Evolutionary conservation across 1,140 invertebrate genomes (phyloP).

Genomic region (Dinoponera quadriceps): DNA sequence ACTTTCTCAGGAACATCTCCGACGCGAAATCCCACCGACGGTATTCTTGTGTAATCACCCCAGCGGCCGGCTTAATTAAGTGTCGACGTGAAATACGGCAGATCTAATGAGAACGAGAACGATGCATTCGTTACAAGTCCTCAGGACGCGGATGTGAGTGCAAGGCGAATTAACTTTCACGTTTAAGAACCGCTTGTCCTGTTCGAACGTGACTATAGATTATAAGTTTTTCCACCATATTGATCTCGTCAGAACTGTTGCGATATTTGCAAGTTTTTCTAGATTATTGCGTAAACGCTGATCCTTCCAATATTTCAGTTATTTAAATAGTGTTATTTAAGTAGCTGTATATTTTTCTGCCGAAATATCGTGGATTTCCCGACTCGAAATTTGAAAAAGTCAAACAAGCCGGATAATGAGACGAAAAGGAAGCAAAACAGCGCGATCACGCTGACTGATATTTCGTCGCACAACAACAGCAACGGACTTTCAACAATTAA

Average conservation of each 20-base stretch:
- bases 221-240: neutral
- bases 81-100: neutral
- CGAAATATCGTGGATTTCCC: too few species aligned
- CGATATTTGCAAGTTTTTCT: neutral
- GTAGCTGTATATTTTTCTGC: too few species aligned
- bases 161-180: neutral
- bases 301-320: too few species aligned
- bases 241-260: slow-evolving; percentile 5
- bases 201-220: neutral
- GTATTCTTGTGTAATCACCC: neutral
- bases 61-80: neutral
- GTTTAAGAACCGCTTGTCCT: neutral
- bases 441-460: too few species aligned
- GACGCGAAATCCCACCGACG: neutral
- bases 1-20: neutral
- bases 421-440: too few species aligned
- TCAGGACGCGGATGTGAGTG: neutral
- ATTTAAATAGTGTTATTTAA: too few species aligned
- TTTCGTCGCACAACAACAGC: too few species aligned
- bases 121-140: neutral
- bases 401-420: too few species aligned
- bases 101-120: neutral
- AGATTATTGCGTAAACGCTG: neutral
- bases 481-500: too few species aligned
- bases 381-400: too few species aligned